Evolutionary conservation across 2,888 invertebrate genomes (phyloP).

Genomic region (Shargacucullia verbasci): DNA sequence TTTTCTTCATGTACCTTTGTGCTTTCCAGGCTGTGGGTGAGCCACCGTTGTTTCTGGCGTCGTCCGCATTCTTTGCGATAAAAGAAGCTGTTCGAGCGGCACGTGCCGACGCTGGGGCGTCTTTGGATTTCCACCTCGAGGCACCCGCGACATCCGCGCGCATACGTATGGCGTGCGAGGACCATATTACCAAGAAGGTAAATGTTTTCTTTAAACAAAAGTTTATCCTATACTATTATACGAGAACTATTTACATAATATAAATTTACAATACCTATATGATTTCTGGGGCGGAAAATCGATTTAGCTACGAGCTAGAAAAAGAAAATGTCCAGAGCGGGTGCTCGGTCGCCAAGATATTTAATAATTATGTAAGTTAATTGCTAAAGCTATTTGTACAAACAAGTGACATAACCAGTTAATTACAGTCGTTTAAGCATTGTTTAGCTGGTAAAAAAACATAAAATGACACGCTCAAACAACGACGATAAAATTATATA

Average conservation of each 20-base stretch:
- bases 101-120: conserved; percentile 91
- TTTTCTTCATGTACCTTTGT: not conserved
- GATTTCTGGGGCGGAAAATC: too few relatives aligned
- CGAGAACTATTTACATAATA: too few relatives aligned
- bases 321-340: too few relatives aligned
- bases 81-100: conserved; percentile 95
- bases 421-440: not conserved
- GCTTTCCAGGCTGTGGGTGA: conserved; percentile 96
- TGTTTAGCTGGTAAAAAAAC: too few relatives aligned
- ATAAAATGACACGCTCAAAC: too few relatives aligned
- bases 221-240: not conserved
- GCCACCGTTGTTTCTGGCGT: conserved; percentile 97
- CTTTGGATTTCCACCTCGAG: conserved; percentile 90
- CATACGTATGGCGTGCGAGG: conserved; percentile 96
- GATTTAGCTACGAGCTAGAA: too few relatives aligned
- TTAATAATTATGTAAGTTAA: too few relatives aligned
- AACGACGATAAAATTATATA: too few relatives aligned
- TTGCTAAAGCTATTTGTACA: not conserved
- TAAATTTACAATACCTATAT: too few relatives aligned
- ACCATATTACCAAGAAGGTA: conserved; percentile 94
- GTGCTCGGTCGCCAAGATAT: too few relatives aligned
- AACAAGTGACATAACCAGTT: not conserved
- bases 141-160: conserved; percentile 96
- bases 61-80: conserved; percentile 96
- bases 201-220: not conserved